These are phyloP conservation scores for Unio pictorum DNA, from an alignment of 2,888 invertebrate species.

Conservation along the genomic window DNA sequence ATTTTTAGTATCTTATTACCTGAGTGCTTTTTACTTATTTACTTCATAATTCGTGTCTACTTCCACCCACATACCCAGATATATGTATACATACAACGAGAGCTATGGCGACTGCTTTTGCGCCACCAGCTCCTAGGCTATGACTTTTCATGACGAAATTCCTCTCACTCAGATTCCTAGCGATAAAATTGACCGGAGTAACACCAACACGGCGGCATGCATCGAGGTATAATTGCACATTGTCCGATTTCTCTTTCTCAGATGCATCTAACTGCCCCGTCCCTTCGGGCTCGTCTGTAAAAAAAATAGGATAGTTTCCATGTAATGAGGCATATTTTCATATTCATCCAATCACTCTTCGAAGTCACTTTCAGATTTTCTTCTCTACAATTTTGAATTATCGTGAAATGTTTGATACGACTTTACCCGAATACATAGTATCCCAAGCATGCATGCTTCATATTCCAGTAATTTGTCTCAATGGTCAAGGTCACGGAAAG, in stretches of 20 bases:
- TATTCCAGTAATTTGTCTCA: too few relatives aligned
- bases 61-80: neutral
- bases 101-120: conserved; percentile 54
- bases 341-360: too few relatives aligned
- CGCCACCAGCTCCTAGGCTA: conserved; percentile 51
- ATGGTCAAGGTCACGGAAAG: too few relatives aligned
- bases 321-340: too few relatives aligned
- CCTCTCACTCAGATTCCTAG: conserved; percentile 36
- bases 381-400: too few relatives aligned
- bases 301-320: neutral
- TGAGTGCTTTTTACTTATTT: neutral
- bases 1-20: neutral
- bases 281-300: conserved; percentile 17
- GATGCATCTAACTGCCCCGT: conserved; percentile 23
- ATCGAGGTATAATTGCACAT: conserved; percentile 40
- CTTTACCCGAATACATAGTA: too few relatives aligned
- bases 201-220: conserved; percentile 46
- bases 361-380: too few relatives aligned
- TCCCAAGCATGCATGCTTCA: too few relatives aligned
- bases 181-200: conserved; percentile 41
- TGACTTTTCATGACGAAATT: conserved; percentile 47
- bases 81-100: conserved; percentile 42
- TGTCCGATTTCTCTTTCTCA: conserved; percentile 22
- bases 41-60: neutral
- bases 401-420: too few relatives aligned